Percentiles rank a stretch among this genome's conserved stretches.
Conservation (phyloP, 2,113 vertebrate genomes). For the Spilogale gracilis region DNA sequence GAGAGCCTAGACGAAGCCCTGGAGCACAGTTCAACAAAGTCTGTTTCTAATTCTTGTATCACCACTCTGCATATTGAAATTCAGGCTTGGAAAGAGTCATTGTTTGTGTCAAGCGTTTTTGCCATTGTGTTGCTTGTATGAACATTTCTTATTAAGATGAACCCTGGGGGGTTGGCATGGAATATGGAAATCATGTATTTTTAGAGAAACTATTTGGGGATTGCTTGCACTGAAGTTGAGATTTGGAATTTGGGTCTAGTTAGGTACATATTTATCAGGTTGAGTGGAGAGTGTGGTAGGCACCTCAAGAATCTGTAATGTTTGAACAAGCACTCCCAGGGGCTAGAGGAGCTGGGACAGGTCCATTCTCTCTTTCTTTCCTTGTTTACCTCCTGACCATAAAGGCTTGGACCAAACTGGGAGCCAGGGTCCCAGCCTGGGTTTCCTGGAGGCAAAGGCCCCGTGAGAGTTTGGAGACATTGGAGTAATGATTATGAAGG, state of each 20-base stretch:
- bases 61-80: not conserved
- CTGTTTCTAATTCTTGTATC: not conserved
- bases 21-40: not conserved
- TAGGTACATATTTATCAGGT: not conserved
- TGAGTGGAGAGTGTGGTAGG: not conserved
- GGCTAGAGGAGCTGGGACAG: not conserved
- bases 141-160: not conserved
- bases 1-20: not conserved
- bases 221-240: not conserved
- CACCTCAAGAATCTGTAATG: not conserved
- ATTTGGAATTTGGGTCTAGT: not conserved
- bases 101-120: not conserved
- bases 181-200: not conserved
- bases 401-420: not conserved
- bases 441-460: not conserved
- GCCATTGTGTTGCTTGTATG: not conserved
- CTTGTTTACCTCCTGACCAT: not conserved
- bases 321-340: not conserved
- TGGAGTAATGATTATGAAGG: not conserved
- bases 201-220: not conserved
- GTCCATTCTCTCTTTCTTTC: not conserved
- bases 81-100: not conserved
- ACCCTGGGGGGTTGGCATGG: not conserved
- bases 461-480: not conserved
- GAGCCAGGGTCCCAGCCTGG: not conserved